Evolutionary conservation across 2,797 vertebrate genomes (phyloP), one percentile per base, ranked within the genome.

Genomic region (Lagodon rhomboides): DNA sequence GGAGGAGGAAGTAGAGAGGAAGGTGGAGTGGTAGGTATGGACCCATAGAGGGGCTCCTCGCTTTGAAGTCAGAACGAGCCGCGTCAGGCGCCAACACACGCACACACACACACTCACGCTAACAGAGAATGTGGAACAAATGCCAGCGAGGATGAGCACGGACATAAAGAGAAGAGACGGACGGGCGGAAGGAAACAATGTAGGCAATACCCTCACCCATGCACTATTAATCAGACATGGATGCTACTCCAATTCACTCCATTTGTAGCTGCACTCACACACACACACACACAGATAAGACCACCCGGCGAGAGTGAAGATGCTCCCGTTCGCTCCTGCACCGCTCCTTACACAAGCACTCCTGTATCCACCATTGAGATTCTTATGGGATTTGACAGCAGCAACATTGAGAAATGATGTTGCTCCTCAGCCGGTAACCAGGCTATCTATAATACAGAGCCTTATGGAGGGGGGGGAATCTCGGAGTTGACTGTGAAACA

Each of bases 161-260:
- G 79, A 74, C 77, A 71, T 61, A 79, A 67, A 87, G 54, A 53
- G 63, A 78, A 66, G 53, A 69, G 64, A 84, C 23, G 61, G 73
- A 83, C 18, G 17, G 63, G 82, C 77, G 66, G 71, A 83, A 78
- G 66, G 71, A 86, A 91, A 88, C 79, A 88, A 82, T 85, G 47
- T 56, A 78, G 69, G 72, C 68, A 73, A 85, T 82, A 78, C 43
- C 22, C 79, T 38, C 12, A 46, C 20, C 60, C 79, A 87, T 89
- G 84, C 82, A 89, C 75, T 84, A 92, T 93, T 92, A 86, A 91
- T 90, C 82, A 82, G 84, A 89, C 79, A 83, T 61, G 77, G 84
- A 78, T 80, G 67, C 70, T 80, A 66, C 80, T 80, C 72, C 54
- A 73, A 65, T 91, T 75, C 72, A 64, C 70, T 83, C 69, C 75